phyloP scores from a whole-genome alignment of 2,797 vertebrate genomes.

The Vespertilio murinus region DNA sequence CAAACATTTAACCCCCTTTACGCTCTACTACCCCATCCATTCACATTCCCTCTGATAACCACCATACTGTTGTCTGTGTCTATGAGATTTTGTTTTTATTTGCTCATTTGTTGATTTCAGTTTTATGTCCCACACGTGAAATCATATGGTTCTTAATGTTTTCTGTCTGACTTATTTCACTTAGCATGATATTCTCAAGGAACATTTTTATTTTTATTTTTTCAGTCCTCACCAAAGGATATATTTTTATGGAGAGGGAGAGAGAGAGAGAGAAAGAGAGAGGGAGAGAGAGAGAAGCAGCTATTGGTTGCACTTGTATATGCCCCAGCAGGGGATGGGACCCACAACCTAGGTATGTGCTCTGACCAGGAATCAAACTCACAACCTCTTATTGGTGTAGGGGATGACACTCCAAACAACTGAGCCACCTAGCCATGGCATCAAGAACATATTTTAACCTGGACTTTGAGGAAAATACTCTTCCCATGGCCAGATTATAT shows the following conservation, averaged over 20 bases:
- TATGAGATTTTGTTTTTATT: background rate
- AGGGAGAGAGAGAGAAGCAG: background rate
- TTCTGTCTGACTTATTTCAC: background rate
- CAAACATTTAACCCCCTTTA: background rate
- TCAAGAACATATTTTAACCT: background rate
- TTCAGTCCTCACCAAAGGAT: background rate
- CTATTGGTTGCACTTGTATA: background rate
- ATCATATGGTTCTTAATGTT: background rate
- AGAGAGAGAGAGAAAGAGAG: background rate
- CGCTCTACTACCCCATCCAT: background rate
- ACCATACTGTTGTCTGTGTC: background rate
- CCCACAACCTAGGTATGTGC: background rate
- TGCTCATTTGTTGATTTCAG: background rate
- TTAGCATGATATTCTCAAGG: background rate
- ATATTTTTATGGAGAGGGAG: background rate
- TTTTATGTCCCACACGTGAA: background rate
- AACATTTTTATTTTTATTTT: background rate
- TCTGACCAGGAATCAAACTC: background rate
- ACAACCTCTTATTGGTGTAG: background rate
- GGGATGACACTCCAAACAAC: background rate
- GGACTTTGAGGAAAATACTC: background rate
- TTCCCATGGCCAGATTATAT: background rate
- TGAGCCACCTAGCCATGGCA: background rate
- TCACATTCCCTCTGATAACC: background rate
- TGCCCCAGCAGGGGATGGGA: background rate